Base-by-base conservation (phyloP, 2,888 invertebrate species). In the Drosophila multiciliata region DNA sequence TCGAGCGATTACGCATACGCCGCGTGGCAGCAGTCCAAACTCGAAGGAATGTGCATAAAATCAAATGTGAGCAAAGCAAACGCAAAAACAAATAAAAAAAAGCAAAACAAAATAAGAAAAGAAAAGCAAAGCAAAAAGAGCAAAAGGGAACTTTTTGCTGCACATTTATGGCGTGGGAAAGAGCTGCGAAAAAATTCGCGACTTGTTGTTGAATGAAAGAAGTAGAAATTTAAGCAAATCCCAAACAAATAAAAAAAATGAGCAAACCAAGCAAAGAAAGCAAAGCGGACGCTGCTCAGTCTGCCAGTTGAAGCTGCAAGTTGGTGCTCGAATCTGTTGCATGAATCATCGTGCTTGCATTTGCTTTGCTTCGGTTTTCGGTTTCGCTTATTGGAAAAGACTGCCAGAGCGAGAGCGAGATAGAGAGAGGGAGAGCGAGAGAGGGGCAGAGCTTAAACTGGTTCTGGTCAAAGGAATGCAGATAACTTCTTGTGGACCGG, bases 1-100 rank as follows among this genome's bases (percentile, higher is more conserved):
- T 83, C 52, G 60, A 74, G 75, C 74, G 80, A 87, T 87, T 87
- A 89, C 83, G 83, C 87, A 87, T 89, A 89, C 88, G 87, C 80
- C 77, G 74, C 70, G 85, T 80, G 73, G 64, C 63, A 60, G 67
- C 65, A 64, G 59, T 54, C 33, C 48, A 45, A 59, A 36, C 26
- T 54, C 50, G 29, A 53, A 53, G 75, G 84, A 82, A 84, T 83
- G 89, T 73, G 82, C 82, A 75, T 62, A 73, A 80, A 76, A 72
- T 68, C 75, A 80, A 81, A 71, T 66, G 73, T 48, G 60, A 36
- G 20, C 32, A 45, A 48, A 26, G 33, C 52, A 40, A 35, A 59
- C 33, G 23, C 20, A 58, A 49, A 32, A 48, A 35, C 26, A 9
- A 48, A 54, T 8, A 50, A 36, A 55, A 12, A 35, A 12, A 33